Base-by-base conservation (phyloP, 2,113 vertebrate species). In the Piprites chloris region DNA sequence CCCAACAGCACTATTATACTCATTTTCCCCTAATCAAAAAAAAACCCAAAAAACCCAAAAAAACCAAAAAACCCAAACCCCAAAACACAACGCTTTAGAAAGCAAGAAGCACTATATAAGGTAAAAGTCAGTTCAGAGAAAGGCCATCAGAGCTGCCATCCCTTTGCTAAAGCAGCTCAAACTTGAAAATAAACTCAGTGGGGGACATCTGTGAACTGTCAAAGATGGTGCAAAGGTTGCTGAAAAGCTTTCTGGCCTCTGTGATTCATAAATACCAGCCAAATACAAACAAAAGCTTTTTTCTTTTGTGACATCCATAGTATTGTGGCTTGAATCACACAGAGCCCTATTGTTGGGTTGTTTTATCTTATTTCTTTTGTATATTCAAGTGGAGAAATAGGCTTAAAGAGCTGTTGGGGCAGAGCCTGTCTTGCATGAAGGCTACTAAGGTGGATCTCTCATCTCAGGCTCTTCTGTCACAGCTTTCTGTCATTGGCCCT, bases 201-300 rank as follows among this genome's bases (percentile, higher is more conserved):
- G 58, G 53, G 37, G 42, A 82, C 84, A 91, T 93, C 77, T 89
- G 56, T 3, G 14, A 83, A 89, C 41, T 2, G 4, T 75, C 80
- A 93, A 75, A 95, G 85, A 76, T 65, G 62, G 81, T 73, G 53
- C 66, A 95, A 94, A 95, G 46, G 53, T 66, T 96, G 81, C 49
- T 81, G 63, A 91, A 95, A 93, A 89, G 76, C 81, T 58, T 87
- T 86, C 85, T 79, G 88, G 53, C 39, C 41, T 33, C 62, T 90
- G 49, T 85, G 85, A 86, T 73, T 91, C 87, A 50, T 41, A 75
- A 62, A 82, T 79, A 85, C 37, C 63, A 85, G 83, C 59, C 82
- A 94, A 95, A 87, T 49, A 75, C 15, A 94, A 95, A 93, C 84
- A 89, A 93, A 74, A 87, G 66, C 56, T 79, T 91, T 90, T 93